A percentile compares a stretch with the other conserved stretches of the same genome.
These are phyloP conservation scores for Drosophila ustulata DNA, from an alignment of 2,888 invertebrate species.

Conservation along the genomic window DNA sequence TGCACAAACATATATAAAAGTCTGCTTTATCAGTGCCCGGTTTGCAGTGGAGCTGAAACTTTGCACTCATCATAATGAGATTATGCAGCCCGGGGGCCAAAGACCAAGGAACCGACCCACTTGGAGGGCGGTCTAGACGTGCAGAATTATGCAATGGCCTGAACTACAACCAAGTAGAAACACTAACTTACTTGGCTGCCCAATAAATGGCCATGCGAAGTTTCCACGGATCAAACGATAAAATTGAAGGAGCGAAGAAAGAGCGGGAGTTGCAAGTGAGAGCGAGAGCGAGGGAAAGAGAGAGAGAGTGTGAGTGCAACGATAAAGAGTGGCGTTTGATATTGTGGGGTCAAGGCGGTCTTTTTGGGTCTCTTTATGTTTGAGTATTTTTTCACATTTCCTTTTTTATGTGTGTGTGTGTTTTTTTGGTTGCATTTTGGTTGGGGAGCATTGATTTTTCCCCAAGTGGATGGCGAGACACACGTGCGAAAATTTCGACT, in stretches of 20 bases:
- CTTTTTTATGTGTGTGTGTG: not conserved
- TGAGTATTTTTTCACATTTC: conserved; percentile 4
- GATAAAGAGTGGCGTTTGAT: conserved; percentile 23
- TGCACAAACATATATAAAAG: conserved; percentile 6
- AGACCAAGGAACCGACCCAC: conserved; percentile 30
- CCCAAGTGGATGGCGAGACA: conserved; percentile 18
- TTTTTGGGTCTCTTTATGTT: conserved; percentile 8
- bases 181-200: conserved; percentile 7
- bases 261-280: not conserved
- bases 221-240: conserved; percentile 35
- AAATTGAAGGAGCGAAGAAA: not conserved
- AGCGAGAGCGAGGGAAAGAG: not conserved
- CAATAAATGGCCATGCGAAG: conserved; percentile 39
- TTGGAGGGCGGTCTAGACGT: conserved; percentile 33
- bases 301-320: not conserved
- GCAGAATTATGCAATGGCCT: conserved; percentile 52
- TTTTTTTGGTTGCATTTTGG: conserved; percentile 40
- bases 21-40: conserved; percentile 41
- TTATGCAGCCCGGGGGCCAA: conserved; percentile 33
- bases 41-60: conserved; percentile 32
- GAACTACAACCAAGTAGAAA: not conserved
- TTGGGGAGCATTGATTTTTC: conserved; percentile 55
- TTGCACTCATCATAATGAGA: conserved; percentile 54
- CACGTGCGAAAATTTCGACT: conserved; percentile 50
- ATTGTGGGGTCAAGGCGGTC: conserved; percentile 49